These are phyloP conservation scores for Diadema setosum DNA, from an alignment of 35 echinoderm and acorn worm genomes.

Conservation along the genomic window DNA sequence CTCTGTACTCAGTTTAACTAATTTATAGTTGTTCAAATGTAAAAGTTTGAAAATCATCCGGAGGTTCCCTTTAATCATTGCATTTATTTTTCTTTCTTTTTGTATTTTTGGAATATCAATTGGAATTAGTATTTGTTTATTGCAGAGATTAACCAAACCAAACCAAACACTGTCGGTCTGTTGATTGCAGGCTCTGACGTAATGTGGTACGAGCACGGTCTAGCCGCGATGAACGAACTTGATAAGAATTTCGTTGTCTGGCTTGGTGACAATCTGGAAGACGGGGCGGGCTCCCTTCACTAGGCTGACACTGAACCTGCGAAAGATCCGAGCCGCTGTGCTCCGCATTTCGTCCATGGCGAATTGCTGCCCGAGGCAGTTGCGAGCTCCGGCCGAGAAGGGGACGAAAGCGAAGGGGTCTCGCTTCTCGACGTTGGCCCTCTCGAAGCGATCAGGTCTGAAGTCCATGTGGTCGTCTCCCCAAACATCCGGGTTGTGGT, in stretches of 20 bases:
- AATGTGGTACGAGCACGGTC: too few relatives aligned
- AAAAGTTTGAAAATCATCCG: too few relatives aligned
- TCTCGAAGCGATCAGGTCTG: background rate
- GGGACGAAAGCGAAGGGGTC: background rate
- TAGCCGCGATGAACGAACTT: too few relatives aligned
- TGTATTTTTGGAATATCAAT: too few relatives aligned
- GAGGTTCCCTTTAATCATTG: too few relatives aligned
- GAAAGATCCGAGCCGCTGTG: background rate
- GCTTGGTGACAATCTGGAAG: background rate
- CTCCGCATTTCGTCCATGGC: conserved; percentile 14
- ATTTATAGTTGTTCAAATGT: too few relatives aligned
- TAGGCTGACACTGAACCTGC: background rate
- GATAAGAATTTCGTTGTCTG: background rate
- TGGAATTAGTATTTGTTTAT: too few relatives aligned
- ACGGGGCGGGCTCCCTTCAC: background rate
- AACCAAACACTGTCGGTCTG: too few relatives aligned
- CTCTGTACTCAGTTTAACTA: too few relatives aligned
- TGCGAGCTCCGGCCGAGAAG: background rate
- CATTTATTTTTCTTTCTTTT: too few relatives aligned
- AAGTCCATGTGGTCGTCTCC: conserved; percentile 39
- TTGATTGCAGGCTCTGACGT: too few relatives aligned
- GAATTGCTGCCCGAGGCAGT: conserved; percentile 42
- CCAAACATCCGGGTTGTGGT: conserved; percentile 61
- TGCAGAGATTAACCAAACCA: too few relatives aligned
- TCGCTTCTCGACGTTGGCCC: background rate